These are phyloP conservation scores for Sabellastarte sp. DNA, from an alignment of 2,888 invertebrate genomes.

Conservation along the genomic window DNA sequence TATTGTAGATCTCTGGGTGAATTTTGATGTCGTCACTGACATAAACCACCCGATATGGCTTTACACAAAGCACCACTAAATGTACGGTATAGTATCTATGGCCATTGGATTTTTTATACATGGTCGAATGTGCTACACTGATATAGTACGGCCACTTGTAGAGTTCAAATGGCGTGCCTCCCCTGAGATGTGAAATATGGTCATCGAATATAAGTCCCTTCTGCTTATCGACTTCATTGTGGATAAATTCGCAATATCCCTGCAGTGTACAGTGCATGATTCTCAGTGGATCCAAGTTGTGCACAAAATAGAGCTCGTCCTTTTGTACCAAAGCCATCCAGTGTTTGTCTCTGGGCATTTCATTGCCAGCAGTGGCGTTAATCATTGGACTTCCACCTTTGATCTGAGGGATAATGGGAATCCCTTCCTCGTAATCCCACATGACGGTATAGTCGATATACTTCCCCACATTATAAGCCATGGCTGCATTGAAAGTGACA, in stretches of 20 bases:
- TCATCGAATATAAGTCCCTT: constrained; percentile 31
- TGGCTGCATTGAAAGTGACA: constrained; percentile 33
- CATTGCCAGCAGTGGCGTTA: constrained; percentile 28
- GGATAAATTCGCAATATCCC: constrained; percentile 31
- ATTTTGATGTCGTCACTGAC: constrained; percentile 32
- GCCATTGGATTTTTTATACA: constrained; percentile 29
- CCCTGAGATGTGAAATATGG: constrained; percentile 30
- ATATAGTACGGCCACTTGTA: constrained; percentile 34
- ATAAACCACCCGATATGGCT: constrained; percentile 34
- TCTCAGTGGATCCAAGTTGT: constrained; percentile 37
- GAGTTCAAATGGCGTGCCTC: constrained; percentile 36
- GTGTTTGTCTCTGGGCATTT: constrained; percentile 39
- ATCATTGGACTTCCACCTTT: constrained; percentile 34
- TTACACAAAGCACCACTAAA: constrained; percentile 30
- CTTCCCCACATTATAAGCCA: constrained; percentile 25
- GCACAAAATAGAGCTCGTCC: constrained; percentile 33
- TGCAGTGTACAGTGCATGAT: constrained; percentile 29
- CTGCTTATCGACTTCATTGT: constrained; percentile 22
- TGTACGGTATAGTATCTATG: constrained; percentile 34
- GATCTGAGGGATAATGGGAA: constrained; percentile 32
- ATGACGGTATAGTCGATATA: constrained; percentile 33
- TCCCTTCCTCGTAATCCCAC: constrained; percentile 32
- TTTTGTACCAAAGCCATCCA: constrained; percentile 32
- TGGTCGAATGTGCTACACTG: constrained; percentile 35
- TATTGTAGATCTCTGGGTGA: constrained; percentile 26